Evolutionary conservation across 2,888 invertebrate species (phyloP), one percentile per base, ranked within the genome.

Genomic region (Campopleginae sp.): DNA sequence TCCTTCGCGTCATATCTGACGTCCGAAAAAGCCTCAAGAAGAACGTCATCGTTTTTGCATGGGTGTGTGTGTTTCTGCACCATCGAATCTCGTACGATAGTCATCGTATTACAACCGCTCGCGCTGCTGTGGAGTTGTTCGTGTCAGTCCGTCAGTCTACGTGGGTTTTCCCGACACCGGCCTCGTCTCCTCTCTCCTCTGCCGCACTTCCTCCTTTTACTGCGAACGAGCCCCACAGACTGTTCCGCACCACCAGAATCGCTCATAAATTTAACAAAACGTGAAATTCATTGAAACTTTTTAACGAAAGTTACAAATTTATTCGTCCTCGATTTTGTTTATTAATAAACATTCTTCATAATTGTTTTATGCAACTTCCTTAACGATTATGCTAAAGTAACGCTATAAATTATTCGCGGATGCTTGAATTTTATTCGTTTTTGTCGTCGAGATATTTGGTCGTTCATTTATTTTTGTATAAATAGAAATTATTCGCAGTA

Each of bases 161-260:
- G 79, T 83, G 83, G 83, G 83, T 83, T 83, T 83, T 83, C 79
- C 83, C 83, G 38, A 66, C 23, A 68, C 79, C 63, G 48, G 51
- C 48, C 48, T 19, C 48, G 8, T 63, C 46, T 19, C 14, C 63
- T 48, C 61, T 12, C 72, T 1, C 23, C 76, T 31, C 54, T 31
- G 1, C 3, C 23, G 3, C 31, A 7, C 58, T n/a, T 27, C 61
- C 38, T 38, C 58, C 58, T 38, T 65, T 38, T 65, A 65, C 38
- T n/a, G 33, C 63, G 63, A 38, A 65, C 33, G n/a, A 38, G 27
- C 14, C 27, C 58, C 14, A n/a, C n/a, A 58, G 58, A 58, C 27
- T 58, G 58, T 27, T 27, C 5, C n/a, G n/a, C n/a, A n/a, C n/a
- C 27, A 27, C 27, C 58, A 5, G 58, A 27, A 27, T 14, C 6